These are phyloP conservation scores for Ispidina picta DNA, from an alignment of 2,797 vertebrate species.

Conservation along the genomic window DNA sequence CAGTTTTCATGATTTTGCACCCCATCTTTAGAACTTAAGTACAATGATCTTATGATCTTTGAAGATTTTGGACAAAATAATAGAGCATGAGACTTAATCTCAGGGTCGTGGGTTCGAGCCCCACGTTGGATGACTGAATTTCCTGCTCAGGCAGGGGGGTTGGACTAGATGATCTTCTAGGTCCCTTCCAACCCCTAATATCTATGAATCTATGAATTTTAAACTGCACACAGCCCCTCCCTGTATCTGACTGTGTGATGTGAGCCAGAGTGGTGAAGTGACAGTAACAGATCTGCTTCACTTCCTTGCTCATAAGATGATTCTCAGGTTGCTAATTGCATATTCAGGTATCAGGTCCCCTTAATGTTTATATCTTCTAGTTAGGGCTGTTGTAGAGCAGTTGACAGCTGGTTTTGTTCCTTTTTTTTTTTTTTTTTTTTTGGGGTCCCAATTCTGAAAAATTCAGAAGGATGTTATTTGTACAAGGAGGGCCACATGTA, in stretches of 20 bases:
- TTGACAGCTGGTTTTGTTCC: neutral
- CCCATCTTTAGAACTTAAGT: neutral
- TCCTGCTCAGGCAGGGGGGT: no score
- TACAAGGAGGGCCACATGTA: neutral
- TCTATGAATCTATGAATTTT: no score
- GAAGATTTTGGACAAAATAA: neutral
- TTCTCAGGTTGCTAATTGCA: no score
- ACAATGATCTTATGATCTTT: neutral
- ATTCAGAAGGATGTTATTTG: neutral
- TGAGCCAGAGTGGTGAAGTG: neutral
- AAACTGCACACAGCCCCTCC: neutral
- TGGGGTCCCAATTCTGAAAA: no score
- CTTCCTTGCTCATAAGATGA: neutral
- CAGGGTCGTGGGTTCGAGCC: no score
- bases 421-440: no score
- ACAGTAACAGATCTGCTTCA: neutral
- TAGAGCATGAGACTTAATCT: no score
- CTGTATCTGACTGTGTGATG: neutral
- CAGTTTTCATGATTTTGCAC: neutral
- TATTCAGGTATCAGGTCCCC: accelerated
- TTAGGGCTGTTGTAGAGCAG: neutral
- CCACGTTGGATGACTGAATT: no score
- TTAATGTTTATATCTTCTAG: neutral
- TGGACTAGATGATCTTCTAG: no score
- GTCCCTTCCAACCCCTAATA: no score